These are phyloP conservation scores for Drosophila rubida DNA, from an alignment of 2,888 invertebrate genomes.

Conservation along the genomic window DNA sequence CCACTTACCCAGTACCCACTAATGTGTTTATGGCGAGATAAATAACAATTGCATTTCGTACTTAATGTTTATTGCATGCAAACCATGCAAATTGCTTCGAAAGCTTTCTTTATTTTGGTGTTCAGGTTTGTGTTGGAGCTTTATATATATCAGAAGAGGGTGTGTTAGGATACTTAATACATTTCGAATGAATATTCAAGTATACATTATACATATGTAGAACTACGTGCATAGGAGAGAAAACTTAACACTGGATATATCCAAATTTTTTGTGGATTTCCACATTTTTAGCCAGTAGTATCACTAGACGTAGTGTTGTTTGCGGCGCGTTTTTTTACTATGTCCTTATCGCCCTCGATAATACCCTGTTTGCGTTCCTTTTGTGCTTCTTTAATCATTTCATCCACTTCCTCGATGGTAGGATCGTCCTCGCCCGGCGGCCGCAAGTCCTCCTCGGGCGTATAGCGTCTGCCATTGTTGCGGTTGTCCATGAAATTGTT, in stretches of 20 bases:
- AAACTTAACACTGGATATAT: conserved; percentile 47
- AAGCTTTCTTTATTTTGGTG: conserved; percentile 66
- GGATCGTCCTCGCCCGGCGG: conserved; percentile 66
- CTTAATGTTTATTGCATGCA: conserved; percentile 24
- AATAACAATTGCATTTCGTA: not conserved
- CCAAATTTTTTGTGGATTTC: conserved; percentile 4
- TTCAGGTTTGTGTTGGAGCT: conserved; percentile 12
- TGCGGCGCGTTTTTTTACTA: conserved; percentile 78
- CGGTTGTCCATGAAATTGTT: conserved; percentile 27
- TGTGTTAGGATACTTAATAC: conserved; percentile 23
- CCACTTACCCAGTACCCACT: not conserved
- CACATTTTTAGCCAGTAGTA: conserved; percentile 35
- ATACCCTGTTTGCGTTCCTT: conserved; percentile 87
- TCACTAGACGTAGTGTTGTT: conserved; percentile 14
- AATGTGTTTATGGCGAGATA: not conserved
- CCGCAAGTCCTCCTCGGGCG: conserved; percentile 85
- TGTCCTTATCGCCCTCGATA: conserved; percentile 86
- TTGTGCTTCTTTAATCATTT: conserved; percentile 86
- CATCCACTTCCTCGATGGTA: conserved; percentile 86
- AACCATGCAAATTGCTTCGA: conserved; percentile 50
- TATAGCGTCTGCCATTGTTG: conserved; percentile 26
- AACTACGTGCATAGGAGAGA: conserved; percentile 34
- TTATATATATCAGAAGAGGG: conserved; percentile 5
- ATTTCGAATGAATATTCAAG: conserved; percentile 34
- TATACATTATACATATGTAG: conserved; percentile 21